Evolutionary conservation across 1,140 invertebrate genomes (phyloP).

Genomic region (Zaprionus ornatus): DNA sequence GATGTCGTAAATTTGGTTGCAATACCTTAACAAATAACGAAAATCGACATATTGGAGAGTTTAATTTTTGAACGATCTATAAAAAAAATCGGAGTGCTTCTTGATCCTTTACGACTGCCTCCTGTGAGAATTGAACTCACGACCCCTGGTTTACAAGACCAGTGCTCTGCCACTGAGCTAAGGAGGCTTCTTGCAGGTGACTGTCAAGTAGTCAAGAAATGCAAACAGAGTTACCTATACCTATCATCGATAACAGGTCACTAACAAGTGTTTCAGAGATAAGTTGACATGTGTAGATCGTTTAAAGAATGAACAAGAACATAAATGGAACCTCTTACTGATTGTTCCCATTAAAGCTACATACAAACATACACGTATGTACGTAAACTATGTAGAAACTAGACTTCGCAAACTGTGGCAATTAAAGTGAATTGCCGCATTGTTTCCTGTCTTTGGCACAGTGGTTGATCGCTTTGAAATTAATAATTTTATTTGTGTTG

Average conservation of each 20-base stretch:
- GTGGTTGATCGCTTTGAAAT: neutral
- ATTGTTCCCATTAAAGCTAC: too few relatives aligned
- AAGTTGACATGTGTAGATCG: neutral
- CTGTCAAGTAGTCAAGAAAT: neutral
- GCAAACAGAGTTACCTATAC: neutral
- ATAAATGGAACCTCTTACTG: neutral
- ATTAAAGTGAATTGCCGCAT: neutral
- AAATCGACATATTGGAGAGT: too few relatives aligned
- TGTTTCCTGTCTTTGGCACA: neutral
- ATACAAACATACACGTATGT: too few relatives aligned
- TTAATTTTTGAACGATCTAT: too few relatives aligned
- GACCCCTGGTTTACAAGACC: slow-evolving; percentile 96
- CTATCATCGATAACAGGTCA: neutral
- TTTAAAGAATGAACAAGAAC: neutral
- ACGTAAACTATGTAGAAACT: neutral
- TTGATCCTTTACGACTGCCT: slow-evolving; percentile 84
- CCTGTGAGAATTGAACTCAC: slow-evolving; percentile 94
- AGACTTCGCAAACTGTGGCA: neutral
- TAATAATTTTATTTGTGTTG: neutral
- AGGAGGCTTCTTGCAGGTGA: neutral
- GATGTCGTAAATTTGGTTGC: too few relatives aligned
- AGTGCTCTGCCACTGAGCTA: slow-evolving; percentile 93
- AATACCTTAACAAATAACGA: too few relatives aligned
- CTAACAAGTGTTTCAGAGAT: slow-evolving; percentile 10
- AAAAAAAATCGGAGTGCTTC: neutral